phyloP scores from a whole-genome alignment of 2,113 vertebrate genomes.

The Monarcha castaneiventris region DNA sequence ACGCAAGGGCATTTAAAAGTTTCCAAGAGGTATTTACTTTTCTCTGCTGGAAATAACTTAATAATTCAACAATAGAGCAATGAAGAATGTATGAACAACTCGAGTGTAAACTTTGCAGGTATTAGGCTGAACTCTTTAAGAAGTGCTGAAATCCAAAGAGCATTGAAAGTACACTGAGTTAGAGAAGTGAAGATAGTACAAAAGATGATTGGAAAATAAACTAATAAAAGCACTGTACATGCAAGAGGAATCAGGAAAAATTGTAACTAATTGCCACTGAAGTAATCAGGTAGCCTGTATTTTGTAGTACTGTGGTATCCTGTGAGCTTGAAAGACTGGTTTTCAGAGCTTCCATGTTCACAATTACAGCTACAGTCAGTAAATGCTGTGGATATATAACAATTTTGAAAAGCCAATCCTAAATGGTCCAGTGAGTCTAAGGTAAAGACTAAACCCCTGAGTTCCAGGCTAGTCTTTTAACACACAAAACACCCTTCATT shows the following conservation, averaged over 20 bases:
- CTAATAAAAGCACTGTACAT: not conserved
- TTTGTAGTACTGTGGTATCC: not conserved
- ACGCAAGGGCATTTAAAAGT: not conserved
- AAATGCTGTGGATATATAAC: not conserved
- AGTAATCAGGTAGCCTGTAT: not conserved
- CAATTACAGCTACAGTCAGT: not conserved
- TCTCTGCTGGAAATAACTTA: not conserved
- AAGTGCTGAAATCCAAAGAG: not conserved
- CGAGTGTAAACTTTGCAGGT: not conserved
- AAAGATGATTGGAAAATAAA: not conserved
- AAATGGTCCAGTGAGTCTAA: not conserved
- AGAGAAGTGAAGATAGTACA: not conserved
- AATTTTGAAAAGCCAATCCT: not conserved
- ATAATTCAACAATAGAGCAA: not conserved
- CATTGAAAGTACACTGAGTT: not conserved
- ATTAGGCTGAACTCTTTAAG: not conserved
- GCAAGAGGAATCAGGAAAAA: not conserved
- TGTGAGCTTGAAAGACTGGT: not conserved
- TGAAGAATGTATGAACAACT: not conserved
- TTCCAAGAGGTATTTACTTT: not conserved
- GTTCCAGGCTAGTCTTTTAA: not conserved
- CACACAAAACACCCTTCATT: not conserved
- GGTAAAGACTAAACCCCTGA: not conserved
- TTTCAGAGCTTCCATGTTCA: not conserved
- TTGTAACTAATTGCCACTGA: not conserved